These are phyloP conservation scores for Botia almorhae DNA, from an alignment of 2,797 vertebrate genomes.

Conservation along the genomic window DNA sequence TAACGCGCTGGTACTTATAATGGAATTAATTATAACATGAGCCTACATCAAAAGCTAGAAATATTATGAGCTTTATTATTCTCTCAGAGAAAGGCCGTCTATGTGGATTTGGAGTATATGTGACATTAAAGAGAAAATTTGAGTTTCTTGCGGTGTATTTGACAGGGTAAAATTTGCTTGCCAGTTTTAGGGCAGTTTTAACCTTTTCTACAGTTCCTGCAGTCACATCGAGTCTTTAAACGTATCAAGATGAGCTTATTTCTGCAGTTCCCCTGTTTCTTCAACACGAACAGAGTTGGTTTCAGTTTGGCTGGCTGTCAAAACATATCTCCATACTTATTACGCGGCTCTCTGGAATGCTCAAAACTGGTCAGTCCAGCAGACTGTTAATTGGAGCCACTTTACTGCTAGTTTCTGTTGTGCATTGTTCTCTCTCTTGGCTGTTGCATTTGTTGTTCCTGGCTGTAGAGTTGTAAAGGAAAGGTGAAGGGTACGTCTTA, in stretches of 20 bases:
- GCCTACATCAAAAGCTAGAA: not conserved
- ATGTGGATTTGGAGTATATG: not conserved
- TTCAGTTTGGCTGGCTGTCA: constrained; percentile 22
- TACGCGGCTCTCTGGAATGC: not conserved
- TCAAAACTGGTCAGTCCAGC: not conserved
- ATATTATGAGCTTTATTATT: not conserved
- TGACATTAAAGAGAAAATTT: not conserved
- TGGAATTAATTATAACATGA: not conserved
- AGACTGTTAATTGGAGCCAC: no score
- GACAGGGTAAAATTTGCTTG: not conserved
- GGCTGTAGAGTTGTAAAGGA: not conserved
- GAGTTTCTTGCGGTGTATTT: not conserved
- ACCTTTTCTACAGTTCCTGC: not conserved
- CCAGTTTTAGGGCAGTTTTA: constrained; percentile 27
- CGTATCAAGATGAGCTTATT: not conserved
- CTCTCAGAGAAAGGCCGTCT: not conserved
- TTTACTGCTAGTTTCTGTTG: no score
- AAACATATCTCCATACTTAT: not conserved
- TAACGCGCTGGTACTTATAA: constrained; percentile 24
- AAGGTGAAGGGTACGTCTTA: constrained; percentile 29
- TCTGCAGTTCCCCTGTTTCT: constrained; percentile 16
- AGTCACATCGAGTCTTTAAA: not conserved
- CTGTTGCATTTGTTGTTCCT: not conserved
- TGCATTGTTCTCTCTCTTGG: not conserved
- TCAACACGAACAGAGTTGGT: constrained; percentile 10